Base-by-base conservation (phyloP, 1,140 invertebrate species). In the Trichogramma pretiosum region DNA sequence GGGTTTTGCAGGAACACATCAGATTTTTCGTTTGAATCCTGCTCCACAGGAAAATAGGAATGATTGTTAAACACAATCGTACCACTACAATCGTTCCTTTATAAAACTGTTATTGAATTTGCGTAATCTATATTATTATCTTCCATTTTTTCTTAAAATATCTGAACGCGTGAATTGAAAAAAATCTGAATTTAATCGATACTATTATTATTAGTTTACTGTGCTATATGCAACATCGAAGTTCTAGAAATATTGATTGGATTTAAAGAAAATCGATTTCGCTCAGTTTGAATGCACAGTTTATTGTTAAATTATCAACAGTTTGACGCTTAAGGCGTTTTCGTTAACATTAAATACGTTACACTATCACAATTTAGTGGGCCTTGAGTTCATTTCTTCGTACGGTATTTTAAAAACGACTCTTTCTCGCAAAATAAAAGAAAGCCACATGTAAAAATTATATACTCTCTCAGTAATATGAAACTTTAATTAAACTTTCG, bases 311-410 rank as follows among this genome's bases (percentile, higher is more conserved):
- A n/a, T n/a, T n/a, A n/a, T n/a, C n/a, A n/a, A n/a, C n/a, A n/a
- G n/a, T n/a, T n/a, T n/a, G n/a, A n/a, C n/a, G 56, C 56, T 57
- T 63, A 64, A 56, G 56, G 59, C 57, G 48, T 58, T 58, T 61
- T 56, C 52, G 13, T n/a, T n/a, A 34, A 45, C 59, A 52, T 59
- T 60, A 66, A 58, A 63, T 59, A 62, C 59, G 59, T 65, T 57
- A 62, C 63, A 64, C 65, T 68, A 68, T 70, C 67, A 63, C 67
- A 70, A 68, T 64, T 56, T 43, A 59, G 62, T 58, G 60, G 59
- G 56, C 53, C 53, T 58, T 56, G 52, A n/a, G n/a, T 59, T 32
- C 3, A 24, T 50, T 45, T 46, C 55, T 57, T 56, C 50, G 43
- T 48, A 46, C 55, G 55, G 60, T 53, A 58, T 56, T n/a, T n/a